A percentile compares a stretch with the other conserved stretches of the same genome.
phyloP scores from a whole-genome alignment of 2,797 vertebrate genomes.

The Argentina silus region DNA sequence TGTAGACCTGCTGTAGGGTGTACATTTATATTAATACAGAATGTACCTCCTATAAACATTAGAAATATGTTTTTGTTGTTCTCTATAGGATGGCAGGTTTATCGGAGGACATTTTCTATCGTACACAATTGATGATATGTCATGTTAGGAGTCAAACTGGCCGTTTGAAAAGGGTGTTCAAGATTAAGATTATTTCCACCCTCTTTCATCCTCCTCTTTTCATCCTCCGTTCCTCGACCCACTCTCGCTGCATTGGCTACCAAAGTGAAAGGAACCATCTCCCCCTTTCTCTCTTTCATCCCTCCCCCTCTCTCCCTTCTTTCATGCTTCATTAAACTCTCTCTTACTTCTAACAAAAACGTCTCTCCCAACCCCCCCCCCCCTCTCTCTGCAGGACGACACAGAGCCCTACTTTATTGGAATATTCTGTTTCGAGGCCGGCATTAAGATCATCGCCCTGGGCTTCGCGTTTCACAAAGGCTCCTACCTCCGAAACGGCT shows the following conservation, averaged over 20 bases:
- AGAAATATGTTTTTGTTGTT: too few relatives aligned
- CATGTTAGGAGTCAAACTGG: not conserved
- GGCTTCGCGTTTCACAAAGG: conserved; percentile 90
- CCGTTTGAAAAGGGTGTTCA: not conserved
- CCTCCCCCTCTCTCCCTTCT: conserved; percentile 15
- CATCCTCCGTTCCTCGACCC: conserved; percentile 29
- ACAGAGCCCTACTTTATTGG: conserved; percentile 91
- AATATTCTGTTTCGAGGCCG: conserved; percentile 91
- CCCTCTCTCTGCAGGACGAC: conserved; percentile 79
- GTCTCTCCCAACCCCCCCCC: conserved; percentile 43
- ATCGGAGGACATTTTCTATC: too few relatives aligned
- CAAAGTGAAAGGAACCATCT: conserved; percentile 56
- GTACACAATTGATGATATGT: not conserved
- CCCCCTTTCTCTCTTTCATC: conserved; percentile 28
- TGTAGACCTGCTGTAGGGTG: too few relatives aligned
- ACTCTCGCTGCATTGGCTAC: conserved; percentile 23
- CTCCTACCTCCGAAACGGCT: conserved; percentile 88
- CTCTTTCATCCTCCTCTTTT: conserved; percentile 41
- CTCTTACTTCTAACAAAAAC: conserved; percentile 62
- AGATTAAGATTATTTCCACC: conserved; percentile 33
- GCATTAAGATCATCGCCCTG: conserved; percentile 89
- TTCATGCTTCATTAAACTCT: conserved; percentile 65
- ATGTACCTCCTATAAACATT: too few relatives aligned
- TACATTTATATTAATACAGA: too few relatives aligned
- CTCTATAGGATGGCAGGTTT: too few relatives aligned